A percentile compares a stretch with the other conserved stretches of the same genome.
Conservation (phyloP, 2,113 vertebrate genomes). For the Rhinoderma darwinii region DNA sequence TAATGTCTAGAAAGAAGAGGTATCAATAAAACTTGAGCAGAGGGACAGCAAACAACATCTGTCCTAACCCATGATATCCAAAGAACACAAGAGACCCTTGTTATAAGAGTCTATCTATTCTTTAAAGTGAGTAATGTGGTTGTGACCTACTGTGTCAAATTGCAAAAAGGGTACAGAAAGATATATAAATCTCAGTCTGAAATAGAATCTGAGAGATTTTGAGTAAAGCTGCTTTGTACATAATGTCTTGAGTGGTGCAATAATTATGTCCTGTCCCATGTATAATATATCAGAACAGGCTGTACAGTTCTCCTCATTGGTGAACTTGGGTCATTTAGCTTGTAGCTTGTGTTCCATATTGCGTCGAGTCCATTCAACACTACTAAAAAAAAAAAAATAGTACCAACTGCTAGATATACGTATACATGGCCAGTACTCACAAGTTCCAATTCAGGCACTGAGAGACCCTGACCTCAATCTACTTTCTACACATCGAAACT, state of each 20-base stretch:
- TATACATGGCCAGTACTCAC: background rate
- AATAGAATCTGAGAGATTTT: conserved; percentile 2
- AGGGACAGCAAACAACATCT: background rate
- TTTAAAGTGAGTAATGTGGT: conserved; percentile 2
- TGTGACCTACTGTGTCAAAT: conserved; percentile 13
- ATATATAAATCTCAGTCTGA: background rate
- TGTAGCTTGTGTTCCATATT: background rate
- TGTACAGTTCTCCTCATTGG: background rate
- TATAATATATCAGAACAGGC: background rate
- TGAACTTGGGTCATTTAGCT: background rate
- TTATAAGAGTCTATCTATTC: background rate
- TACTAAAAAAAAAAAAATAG: background rate
- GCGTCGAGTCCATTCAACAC: background rate
- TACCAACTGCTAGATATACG: background rate
- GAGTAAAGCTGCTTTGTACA: background rate
- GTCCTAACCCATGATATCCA: background rate
- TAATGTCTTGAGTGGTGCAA: background rate
- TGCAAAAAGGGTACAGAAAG: background rate
- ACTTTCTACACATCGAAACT: background rate
- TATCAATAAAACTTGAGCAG: background rate
- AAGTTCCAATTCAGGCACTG: background rate
- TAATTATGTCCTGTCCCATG: background rate
- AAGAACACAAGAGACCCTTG: background rate
- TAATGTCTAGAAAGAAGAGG: background rate
- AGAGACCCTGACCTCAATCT: background rate